phyloP scores from a whole-genome alignment of 2,113 vertebrate species.

The Labrus mixtus region DNA sequence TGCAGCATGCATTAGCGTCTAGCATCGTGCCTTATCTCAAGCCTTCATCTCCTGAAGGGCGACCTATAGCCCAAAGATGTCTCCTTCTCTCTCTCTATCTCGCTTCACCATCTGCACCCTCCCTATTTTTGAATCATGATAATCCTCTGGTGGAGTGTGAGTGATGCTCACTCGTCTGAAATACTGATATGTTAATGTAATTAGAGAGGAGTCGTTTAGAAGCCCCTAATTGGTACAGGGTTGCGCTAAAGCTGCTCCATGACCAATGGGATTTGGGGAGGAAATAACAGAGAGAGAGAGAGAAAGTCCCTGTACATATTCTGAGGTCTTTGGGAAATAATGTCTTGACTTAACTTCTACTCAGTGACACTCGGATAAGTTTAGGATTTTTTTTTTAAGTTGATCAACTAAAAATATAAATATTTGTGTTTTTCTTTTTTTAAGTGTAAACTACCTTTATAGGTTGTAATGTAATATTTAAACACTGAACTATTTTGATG shows the following conservation, averaged over 20 bases:
- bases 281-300: slow-evolving; percentile 38
- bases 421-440: too few relatives aligned
- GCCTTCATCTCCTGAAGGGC: slow-evolving; percentile 46
- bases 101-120: slow-evolving; percentile 7
- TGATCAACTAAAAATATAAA: too few relatives aligned
- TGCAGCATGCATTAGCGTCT: slow-evolving; percentile 27
- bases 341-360: slow-evolving; percentile 43
- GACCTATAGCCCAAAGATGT: slow-evolving; percentile 31
- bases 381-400: too few relatives aligned
- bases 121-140: slow-evolving; percentile 50
- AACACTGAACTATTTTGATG: neutral
- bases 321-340: slow-evolving; percentile 38
- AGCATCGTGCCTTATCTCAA: slow-evolving; percentile 38
- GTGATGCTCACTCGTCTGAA: slow-evolving; percentile 59
- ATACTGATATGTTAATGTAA: slow-evolving; percentile 79
- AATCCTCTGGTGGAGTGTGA: slow-evolving; percentile 60
- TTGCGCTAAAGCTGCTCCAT: slow-evolving; percentile 75
- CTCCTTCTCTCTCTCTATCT: slow-evolving; percentile 1
- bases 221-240: slow-evolving; percentile 74
- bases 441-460: slow-evolving; percentile 1
- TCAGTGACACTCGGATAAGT: slow-evolving; percentile 37
- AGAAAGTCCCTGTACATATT: slow-evolving; percentile 40
- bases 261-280: slow-evolving; percentile 78
- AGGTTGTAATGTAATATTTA: neutral
- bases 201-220: slow-evolving; percentile 76